Evolutionary conservation across 2,113 vertebrate species (phyloP).

Genomic region (Entelurus aequoreus): DNA sequence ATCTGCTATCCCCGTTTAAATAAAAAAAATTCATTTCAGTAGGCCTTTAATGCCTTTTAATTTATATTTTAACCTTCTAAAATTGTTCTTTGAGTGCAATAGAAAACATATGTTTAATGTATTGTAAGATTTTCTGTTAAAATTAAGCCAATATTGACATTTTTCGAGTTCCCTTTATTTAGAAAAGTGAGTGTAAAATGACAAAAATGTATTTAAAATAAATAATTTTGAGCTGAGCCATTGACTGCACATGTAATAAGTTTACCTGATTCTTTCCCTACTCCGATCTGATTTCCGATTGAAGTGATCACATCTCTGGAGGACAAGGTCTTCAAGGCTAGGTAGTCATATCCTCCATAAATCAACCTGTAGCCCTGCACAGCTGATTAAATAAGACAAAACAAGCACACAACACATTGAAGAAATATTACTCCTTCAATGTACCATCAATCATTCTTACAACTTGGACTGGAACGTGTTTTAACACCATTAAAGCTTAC

Average conservation of each 20-base stretch:
- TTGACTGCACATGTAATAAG: not conserved
- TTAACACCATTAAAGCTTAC: slow-evolving; percentile 69
- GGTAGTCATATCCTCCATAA: slow-evolving; percentile 90
- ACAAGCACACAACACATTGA: slow-evolving; percentile 1
- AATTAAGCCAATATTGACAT: no score
- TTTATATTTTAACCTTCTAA: no score
- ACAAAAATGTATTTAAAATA: no score
- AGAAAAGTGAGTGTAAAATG: no score
- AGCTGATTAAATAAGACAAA: slow-evolving; percentile 61
- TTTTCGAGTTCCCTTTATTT: no score
- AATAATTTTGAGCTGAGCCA: not conserved
- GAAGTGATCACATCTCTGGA: slow-evolving; percentile 83
- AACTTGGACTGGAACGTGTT: not conserved
- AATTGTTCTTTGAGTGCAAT: no score
- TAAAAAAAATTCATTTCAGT: no score
- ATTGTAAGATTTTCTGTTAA: no score
- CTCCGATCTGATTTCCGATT: slow-evolving; percentile 96
- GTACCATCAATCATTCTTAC: no score
- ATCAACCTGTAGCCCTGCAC: slow-evolving; percentile 93
- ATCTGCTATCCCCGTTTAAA: no score
- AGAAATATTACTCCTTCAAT: not conserved
- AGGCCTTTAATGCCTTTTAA: no score
- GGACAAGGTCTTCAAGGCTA: slow-evolving; percentile 89
- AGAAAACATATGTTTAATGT: no score
- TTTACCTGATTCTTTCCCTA: slow-evolving; percentile 96